Percentiles rank a stretch among this genome's conserved stretches.
Conservation (phyloP, 2,797 vertebrate species). For the Synaphobranchus kaupii region DNA sequence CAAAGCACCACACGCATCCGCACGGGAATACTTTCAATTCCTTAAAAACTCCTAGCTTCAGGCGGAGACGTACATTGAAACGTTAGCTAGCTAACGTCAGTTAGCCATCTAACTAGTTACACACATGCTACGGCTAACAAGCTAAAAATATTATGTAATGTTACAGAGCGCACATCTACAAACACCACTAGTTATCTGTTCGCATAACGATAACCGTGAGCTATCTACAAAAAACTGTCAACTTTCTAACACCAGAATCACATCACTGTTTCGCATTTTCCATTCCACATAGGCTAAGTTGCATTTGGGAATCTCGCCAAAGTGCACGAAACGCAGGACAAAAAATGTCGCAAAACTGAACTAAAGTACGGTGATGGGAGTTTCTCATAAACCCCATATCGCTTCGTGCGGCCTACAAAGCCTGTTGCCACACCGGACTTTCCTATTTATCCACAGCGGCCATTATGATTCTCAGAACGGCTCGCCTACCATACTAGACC, state of each 20-base stretch:
- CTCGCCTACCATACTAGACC: conserved; percentile 47
- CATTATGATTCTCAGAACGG: conserved; percentile 33
- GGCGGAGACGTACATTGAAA: neutral
- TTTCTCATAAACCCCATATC: conserved; percentile 37
- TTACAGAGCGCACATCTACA: neutral
- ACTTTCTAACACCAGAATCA: neutral
- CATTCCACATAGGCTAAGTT: neutral
- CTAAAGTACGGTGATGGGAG: conserved; percentile 30
- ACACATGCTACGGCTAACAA: conserved; percentile 16
- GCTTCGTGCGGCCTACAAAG: conserved; percentile 44
- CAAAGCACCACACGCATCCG: neutral
- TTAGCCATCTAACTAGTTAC: neutral
- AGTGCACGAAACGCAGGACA: neutral
- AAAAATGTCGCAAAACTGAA: neutral
- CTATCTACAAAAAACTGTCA: neutral
- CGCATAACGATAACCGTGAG: neutral
- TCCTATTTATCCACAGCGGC: conserved; percentile 42
- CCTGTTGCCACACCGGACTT: conserved; percentile 51
- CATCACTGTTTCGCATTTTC: neutral
- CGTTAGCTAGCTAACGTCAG: neutral
- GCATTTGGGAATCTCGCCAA: neutral
- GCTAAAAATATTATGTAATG: conserved; percentile 11
- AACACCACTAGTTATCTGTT: neutral
- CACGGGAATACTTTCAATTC: neutral
- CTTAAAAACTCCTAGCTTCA: neutral